A percentile compares a stretch with the other conserved stretches of the same genome.
These are phyloP conservation scores for Naja naja DNA, from an alignment of 2,113 vertebrate genomes.

Conservation along the genomic window DNA sequence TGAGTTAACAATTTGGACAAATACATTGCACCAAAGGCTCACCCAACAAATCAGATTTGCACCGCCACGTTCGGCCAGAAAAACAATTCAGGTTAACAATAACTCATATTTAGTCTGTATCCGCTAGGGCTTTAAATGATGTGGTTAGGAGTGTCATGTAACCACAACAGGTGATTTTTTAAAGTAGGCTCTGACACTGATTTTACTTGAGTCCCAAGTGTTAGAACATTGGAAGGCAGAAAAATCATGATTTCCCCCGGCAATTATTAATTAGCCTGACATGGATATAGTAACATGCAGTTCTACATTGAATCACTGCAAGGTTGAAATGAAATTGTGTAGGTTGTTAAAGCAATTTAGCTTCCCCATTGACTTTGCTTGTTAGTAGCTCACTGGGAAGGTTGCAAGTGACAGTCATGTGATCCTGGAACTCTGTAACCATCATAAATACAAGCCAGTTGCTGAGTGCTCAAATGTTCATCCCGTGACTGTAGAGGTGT, in stretches of 20 bases:
- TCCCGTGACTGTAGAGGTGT: too few species aligned
- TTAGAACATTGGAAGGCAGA: neutral
- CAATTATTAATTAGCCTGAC: neutral
- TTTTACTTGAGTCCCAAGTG: neutral
- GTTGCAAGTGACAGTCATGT: too few species aligned
- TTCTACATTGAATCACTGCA: too few species aligned
- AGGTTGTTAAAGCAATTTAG: too few species aligned
- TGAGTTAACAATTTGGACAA: neutral
- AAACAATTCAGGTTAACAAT: neutral
- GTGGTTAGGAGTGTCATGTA: neutral
- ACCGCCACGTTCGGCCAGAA: neutral
- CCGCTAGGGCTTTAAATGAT: neutral
- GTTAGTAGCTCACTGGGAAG: too few species aligned
- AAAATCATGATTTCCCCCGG: neutral
- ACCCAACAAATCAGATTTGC: neutral
- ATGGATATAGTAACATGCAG: neutral
- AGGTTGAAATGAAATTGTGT: too few species aligned
- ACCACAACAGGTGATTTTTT: neutral
- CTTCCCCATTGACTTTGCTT: too few species aligned
- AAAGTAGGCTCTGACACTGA: neutral
- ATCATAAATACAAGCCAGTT: too few species aligned
- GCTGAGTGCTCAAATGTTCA: too few species aligned
- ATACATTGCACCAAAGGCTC: neutral
- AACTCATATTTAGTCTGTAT: neutral
- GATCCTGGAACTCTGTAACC: too few species aligned